phyloP scores from a whole-genome alignment of 2,113 vertebrate species.

The Motacilla alba region DNA sequence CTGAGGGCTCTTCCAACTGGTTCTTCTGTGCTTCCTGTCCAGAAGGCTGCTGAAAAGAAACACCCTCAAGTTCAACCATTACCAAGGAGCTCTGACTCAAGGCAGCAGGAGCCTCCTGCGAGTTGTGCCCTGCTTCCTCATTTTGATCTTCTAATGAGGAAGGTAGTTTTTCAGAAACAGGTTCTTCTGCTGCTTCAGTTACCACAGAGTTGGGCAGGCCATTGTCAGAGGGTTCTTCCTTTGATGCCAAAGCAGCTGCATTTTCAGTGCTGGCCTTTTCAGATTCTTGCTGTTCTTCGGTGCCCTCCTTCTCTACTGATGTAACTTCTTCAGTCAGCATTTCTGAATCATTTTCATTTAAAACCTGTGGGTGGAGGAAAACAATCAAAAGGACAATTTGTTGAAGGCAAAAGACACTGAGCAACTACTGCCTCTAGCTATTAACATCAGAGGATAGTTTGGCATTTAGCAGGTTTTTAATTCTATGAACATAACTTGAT shows the following conservation, averaged over 20 bases:
- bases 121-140: slow-evolving; percentile 63
- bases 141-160: slow-evolving; percentile 70
- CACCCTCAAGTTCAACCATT: slow-evolving; percentile 75
- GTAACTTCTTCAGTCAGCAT: slow-evolving; percentile 10
- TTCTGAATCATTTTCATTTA: slow-evolving; percentile 58
- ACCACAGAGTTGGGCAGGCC: slow-evolving; percentile 45
- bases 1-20: slow-evolving; percentile 69
- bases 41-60: slow-evolving; percentile 65
- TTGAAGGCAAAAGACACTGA: not conserved
- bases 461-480: not conserved
- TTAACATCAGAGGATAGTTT: not conserved
- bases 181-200: slow-evolving; percentile 53
- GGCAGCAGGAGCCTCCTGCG: slow-evolving; percentile 51
- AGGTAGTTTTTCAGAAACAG: slow-evolving; percentile 60
- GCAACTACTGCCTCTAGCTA: not conserved
- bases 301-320: slow-evolving; percentile 8
- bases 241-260: not conserved
- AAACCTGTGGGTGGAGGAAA: slow-evolving; percentile 14
- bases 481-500: not conserved
- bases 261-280: slow-evolving; percentile 29
- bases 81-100: slow-evolving; percentile 71
- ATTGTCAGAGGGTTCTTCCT: slow-evolving; percentile 65
- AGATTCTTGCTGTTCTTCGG: slow-evolving; percentile 34
- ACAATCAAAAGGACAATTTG: not conserved
- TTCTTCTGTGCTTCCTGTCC: slow-evolving; percentile 66